Percentiles rank a stretch among this genome's conserved stretches.
Conservation (phyloP, 2,113 vertebrate species). For the Redunca redunca region DNA sequence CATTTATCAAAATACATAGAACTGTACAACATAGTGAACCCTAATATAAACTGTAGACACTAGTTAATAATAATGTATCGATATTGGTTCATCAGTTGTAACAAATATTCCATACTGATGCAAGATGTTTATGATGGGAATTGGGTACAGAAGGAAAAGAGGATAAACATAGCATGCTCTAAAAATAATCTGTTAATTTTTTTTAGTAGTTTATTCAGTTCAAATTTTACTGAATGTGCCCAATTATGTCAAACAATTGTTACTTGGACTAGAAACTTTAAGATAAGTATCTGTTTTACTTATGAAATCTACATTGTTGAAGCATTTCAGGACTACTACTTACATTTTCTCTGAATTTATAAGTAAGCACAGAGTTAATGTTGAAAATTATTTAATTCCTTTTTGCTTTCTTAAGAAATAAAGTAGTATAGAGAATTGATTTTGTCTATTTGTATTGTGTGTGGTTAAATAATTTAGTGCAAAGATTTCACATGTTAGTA, state of each 20-base stretch:
- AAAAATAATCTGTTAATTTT: background rate
- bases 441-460: background rate
- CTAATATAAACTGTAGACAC: background rate
- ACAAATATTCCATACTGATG: background rate
- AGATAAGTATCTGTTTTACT: background rate
- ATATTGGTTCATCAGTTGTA: background rate
- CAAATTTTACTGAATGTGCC: background rate
- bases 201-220: background rate
- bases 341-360: background rate
- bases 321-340: background rate
- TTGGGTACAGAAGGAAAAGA: no score
- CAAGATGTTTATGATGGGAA: background rate
- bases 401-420: conserved; percentile 9
- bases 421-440: background rate
- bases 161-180: background rate
- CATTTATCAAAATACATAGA: background rate
- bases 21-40: background rate
- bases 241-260: background rate
- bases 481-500: background rate
- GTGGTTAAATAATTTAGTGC: background rate
- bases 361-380: background rate
- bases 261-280: background rate
- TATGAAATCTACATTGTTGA: background rate
- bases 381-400: background rate
- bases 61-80: background rate